Evolutionary conservation across 2,888 invertebrate species (phyloP), one percentile per base, ranked within the genome.

Genomic region (Bembecia ichneumoniformis): DNA sequence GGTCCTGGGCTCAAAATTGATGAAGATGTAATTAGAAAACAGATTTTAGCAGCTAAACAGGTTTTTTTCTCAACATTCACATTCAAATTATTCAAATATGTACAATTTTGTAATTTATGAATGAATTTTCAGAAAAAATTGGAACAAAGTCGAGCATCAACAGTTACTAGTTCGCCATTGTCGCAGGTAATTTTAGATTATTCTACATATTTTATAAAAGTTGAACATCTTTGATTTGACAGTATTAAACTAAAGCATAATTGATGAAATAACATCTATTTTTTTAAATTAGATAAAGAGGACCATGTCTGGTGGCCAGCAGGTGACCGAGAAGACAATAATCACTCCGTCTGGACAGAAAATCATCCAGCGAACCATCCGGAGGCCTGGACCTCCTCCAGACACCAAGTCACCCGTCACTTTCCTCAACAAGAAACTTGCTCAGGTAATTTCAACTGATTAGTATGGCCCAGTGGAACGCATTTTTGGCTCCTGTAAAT

Each of bases 271-370:
- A 28, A 28, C 7, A 28, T 20, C 7, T 28, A 28, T 9, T 28
- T 28, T 28, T 28, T 28, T 5, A 2, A 5, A 9, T 16, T 16
- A 82, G 80, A 59, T 76, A 47, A 82, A 73, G 65, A 83, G 79
- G 58, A 69, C 77, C 1, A 74, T 71, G 43, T 60, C 78, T 0
- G 66, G 71, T 2, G 79, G 81, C 2, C 84, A 83, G 51, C 83
- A 84, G 52, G 83, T 88, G 36, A 86, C 87, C 1, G 87, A 87
- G 60, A 87, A 87, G 63, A 88, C 88, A 0, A 87, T 88, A 50
- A 87, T 88, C 40, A 88, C 87, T 13, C 88, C 87, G 0, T 87
- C 87, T 1, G 87, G 87, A n/a, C 88, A 88, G 63, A 88, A 86
- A 62, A 88, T 88, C 47, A 88, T 88, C 48, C 87, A 88, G 57